A percentile compares a stretch with the other conserved stretches of the same genome.
phyloP scores from a whole-genome alignment of 1,140 invertebrate species.

The Stenopsyche tienmushanensis region DNA sequence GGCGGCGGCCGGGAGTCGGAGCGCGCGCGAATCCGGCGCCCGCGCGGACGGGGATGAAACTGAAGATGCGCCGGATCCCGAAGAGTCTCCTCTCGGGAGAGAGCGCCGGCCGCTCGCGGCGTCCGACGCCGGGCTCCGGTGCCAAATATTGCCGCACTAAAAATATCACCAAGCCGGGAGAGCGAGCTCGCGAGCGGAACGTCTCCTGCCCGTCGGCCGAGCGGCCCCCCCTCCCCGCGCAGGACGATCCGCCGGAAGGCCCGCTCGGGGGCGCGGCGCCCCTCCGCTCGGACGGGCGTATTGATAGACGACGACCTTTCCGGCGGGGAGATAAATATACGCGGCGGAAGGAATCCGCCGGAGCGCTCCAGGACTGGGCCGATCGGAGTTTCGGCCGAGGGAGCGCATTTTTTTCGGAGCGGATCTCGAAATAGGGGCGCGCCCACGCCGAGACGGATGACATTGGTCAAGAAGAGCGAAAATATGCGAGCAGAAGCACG shows the following conservation, averaged over 20 bases:
- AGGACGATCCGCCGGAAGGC: too few relatives aligned
- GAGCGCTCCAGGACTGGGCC: too few relatives aligned
- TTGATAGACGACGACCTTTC: too few relatives aligned
- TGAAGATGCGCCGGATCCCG: constrained; percentile 43
- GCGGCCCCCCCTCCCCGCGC: constrained; percentile 11
- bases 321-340: too few relatives aligned
- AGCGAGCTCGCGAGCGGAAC: constrained; percentile 22
- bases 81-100: constrained; percentile 27
- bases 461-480: constrained; percentile 25
- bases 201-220: constrained; percentile 19
- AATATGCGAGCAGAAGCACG: constrained; percentile 13
- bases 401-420: too few relatives aligned
- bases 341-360: too few relatives aligned
- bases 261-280: constrained; percentile 27
- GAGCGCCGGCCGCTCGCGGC: constrained; percentile 29
- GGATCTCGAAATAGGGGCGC: too few relatives aligned
- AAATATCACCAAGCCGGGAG: constrained; percentile 44
- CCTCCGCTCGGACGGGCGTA: too few relatives aligned
- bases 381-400: too few relatives aligned
- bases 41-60: constrained; percentile 44
- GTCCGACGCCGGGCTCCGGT: constrained; percentile 36
- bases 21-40: constrained; percentile 31
- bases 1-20: constrained; percentile 19
- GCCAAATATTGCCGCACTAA: constrained; percentile 50
- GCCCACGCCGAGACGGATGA: constrained; percentile 23